A percentile compares a stretch with the other conserved stretches of the same genome.
Evolutionary conservation across 2,888 invertebrate species (phyloP).

Genomic region (Drosophila borborema): DNA sequence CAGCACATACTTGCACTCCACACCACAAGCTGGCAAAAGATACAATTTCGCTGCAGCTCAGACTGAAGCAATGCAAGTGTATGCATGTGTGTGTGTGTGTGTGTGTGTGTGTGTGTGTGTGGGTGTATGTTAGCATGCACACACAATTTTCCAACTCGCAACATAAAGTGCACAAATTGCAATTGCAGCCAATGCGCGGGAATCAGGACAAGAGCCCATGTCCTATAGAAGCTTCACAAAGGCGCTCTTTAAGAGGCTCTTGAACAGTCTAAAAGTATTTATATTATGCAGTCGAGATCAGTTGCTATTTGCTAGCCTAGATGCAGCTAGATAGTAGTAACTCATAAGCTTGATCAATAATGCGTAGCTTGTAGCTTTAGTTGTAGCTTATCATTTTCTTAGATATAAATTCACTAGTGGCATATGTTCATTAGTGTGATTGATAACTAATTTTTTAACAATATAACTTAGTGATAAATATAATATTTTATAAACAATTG

Average conservation of each 20-base stretch:
- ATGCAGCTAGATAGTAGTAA: background rate
- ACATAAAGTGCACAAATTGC: constrained; percentile 75
- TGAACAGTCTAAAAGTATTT: constrained; percentile 2
- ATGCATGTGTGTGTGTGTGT: background rate
- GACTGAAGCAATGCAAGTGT: constrained; percentile 29
- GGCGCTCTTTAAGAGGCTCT: constrained; percentile 6
- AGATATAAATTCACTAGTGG: background rate
- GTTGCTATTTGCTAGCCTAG: background rate
- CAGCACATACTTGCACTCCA: constrained; percentile 36
- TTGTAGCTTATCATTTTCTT: background rate
- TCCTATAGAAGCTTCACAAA: constrained; percentile 13
- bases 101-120: constrained; percentile 12
- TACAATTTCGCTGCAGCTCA: constrained; percentile 58
- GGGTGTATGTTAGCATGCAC: constrained; percentile 26
- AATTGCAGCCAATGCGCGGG: constrained; percentile 66
- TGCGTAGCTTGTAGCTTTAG: background rate
- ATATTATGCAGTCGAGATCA: background rate
- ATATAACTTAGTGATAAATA: background rate
- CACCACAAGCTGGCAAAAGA: constrained; percentile 62
- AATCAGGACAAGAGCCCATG: constrained; percentile 58
- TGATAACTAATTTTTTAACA: background rate
- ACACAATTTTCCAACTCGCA: constrained; percentile 61
- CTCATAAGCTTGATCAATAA: background rate
- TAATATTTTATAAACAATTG: no score
- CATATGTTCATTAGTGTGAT: background rate